Conservation (phyloP, 2,888 invertebrate species). For the Xylophagus ater region DNA sequence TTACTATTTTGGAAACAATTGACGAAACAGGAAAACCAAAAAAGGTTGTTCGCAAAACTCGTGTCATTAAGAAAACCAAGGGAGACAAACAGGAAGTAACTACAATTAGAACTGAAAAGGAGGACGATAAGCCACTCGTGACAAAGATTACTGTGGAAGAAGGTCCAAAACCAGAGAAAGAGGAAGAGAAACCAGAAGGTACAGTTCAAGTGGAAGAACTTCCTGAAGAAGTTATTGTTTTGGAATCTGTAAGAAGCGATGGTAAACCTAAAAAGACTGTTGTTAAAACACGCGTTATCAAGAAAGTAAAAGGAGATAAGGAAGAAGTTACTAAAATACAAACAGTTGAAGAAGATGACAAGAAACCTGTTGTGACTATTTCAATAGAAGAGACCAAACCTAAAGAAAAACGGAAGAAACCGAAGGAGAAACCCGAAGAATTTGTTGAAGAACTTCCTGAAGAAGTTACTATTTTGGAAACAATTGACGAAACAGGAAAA, state of each 20-base stretch:
- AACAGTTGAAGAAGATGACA: slow-evolving; percentile 16
- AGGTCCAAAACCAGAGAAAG: slow-evolving; percentile 15
- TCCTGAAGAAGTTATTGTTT: slow-evolving; percentile 26
- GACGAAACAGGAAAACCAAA: slow-evolving; percentile 22
- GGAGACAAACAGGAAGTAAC: slow-evolving; percentile 24
- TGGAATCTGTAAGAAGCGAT: slow-evolving; percentile 28
- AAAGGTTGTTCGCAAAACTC: slow-evolving; percentile 23
- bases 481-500: slow-evolving; percentile 21
- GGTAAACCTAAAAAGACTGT: slow-evolving; percentile 23
- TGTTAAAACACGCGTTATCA: slow-evolving; percentile 24
- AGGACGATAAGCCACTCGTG: slow-evolving; percentile 27
- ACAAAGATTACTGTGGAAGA: slow-evolving; percentile 23
- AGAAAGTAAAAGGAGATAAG: slow-evolving; percentile 24
- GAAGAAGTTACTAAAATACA: slow-evolving; percentile 10
- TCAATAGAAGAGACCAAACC: slow-evolving; percentile 10
- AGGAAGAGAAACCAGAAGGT: too few species aligned
- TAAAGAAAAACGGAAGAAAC: slow-evolving; percentile 17
- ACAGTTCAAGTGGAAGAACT: slow-evolving; percentile 14
- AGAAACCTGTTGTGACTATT: not conserved
- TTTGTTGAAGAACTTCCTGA: slow-evolving; percentile 20
- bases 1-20: slow-evolving; percentile 25
- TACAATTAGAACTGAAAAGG: slow-evolving; percentile 24
- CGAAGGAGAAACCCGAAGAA: slow-evolving; percentile 16
- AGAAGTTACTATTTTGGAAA: slow-evolving; percentile 24
- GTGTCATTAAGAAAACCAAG: slow-evolving; percentile 25